These are phyloP conservation scores for Triops cancriformis DNA, from an alignment of 1,140 invertebrate genomes.

Conservation along the genomic window DNA sequence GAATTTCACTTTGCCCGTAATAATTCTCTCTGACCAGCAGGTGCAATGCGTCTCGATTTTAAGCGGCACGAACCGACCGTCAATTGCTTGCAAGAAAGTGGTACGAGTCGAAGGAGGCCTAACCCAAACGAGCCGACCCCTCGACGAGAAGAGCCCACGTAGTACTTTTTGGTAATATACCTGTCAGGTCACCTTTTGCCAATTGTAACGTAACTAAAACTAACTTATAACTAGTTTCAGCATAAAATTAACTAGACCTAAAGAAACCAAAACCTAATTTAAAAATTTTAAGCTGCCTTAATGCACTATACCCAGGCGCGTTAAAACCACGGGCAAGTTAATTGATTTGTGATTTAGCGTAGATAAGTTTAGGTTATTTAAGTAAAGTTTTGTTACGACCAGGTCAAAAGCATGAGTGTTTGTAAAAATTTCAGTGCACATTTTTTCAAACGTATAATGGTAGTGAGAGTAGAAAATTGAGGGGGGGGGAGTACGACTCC, in stretches of 20 bases:
- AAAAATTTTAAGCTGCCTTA: background rate
- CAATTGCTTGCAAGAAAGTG: background rate
- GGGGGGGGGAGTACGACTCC: background rate
- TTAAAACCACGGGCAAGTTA: background rate
- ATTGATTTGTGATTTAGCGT: background rate
- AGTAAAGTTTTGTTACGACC: background rate
- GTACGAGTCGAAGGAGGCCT: background rate
- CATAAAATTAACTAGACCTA: background rate
- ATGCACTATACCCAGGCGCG: background rate
- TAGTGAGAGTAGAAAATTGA: background rate
- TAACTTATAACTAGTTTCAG: background rate
- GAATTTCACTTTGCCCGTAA: background rate
- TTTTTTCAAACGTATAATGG: background rate
- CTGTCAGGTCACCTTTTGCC: background rate
- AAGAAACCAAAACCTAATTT: background rate
- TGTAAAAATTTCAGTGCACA: background rate
- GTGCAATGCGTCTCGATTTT: background rate
- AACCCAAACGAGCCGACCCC: background rate
- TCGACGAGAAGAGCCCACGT: background rate
- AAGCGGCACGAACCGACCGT: background rate
- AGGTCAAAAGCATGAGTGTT: background rate
- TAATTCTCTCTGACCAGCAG: background rate
- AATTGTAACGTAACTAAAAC: background rate
- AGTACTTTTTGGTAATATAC: background rate
- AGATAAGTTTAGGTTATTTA: background rate